Conservation (phyloP, 2,888 invertebrate species). For the Eucera pruinosa region DNA sequence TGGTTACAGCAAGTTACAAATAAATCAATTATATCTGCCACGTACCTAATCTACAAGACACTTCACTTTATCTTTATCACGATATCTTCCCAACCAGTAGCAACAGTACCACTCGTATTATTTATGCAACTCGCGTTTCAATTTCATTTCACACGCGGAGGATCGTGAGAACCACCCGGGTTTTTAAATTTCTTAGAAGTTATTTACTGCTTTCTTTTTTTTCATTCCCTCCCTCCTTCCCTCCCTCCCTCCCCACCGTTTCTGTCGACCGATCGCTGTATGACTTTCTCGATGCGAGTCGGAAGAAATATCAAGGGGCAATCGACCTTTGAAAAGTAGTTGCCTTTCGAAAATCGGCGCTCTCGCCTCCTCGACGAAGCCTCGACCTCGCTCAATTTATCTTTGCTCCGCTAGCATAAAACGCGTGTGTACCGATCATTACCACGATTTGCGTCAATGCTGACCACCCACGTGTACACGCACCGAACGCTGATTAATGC, state of each 20-base stretch:
- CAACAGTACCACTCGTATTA: neutral
- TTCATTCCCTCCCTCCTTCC: neutral
- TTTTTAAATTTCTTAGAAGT: conserved; percentile 38
- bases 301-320: conserved; percentile 55
- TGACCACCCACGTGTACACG: conserved; percentile 70
- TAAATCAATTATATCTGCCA: neutral
- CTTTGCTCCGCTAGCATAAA: conserved; percentile 27
- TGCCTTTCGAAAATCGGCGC: conserved; percentile 70
- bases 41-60: neutral
- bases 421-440: conserved; percentile 50
- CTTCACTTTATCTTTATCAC: neutral
- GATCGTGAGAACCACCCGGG: conserved; percentile 49
- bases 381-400: conserved; percentile 72
- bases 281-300: conserved; percentile 62
- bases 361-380: conserved; percentile 51
- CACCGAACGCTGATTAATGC: conserved; percentile 70
- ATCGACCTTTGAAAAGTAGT: conserved; percentile 67
- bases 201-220: conserved; percentile 36
- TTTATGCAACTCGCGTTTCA: conserved; percentile 26
- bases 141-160: conserved; percentile 29
- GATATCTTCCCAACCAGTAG: neutral
- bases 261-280: conserved; percentile 14
- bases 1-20: neutral
- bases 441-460: conserved; percentile 70
- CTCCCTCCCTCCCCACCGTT: neutral